phyloP scores from a whole-genome alignment of 2,888 invertebrate species.

The Drosophila pullipes region DNA sequence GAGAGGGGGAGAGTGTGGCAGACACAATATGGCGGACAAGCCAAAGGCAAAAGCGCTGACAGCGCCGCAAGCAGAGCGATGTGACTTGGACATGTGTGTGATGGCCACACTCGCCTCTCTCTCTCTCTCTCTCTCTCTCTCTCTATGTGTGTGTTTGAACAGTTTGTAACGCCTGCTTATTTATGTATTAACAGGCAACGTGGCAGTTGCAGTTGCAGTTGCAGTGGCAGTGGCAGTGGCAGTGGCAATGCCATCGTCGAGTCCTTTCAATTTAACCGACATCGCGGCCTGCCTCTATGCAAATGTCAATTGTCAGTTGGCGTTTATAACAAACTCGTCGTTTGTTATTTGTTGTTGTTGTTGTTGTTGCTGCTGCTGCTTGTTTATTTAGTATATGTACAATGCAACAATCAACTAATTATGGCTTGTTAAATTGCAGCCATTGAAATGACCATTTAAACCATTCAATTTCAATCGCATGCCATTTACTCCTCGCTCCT shows the following conservation, averaged over 20 bases:
- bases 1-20: conserved; percentile 29
- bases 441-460: conserved; percentile 82
- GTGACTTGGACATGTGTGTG: conserved; percentile 71
- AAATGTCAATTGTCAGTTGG: conserved; percentile 81
- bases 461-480: conserved; percentile 81
- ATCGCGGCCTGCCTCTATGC: conserved; percentile 61
- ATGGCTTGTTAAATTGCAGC: conserved; percentile 82
- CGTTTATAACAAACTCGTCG: conserved; percentile 65
- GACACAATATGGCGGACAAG: conserved; percentile 72
- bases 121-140: conserved; percentile 13
- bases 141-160: conserved; percentile 37
- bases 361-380: conserved; percentile 25
- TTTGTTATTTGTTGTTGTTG: conserved; percentile 22
- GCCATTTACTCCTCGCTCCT: conserved; percentile 35
- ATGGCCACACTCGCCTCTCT: conserved; percentile 45
- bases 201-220: not conserved
- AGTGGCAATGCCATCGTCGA: conserved; percentile 13
- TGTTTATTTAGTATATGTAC: conserved; percentile 72
- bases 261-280: conserved; percentile 77
- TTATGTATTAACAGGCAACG: conserved; percentile 62
- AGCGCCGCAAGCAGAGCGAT: conserved; percentile 39
- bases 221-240: conserved; percentile 1
- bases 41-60: conserved; percentile 43
- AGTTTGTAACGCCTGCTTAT: conserved; percentile 78
- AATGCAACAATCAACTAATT: conserved; percentile 79